Percentiles rank a stretch among this genome's conserved stretches.
Conservation (phyloP, 1,140 invertebrate species). For the Harpegnathos saltator region DNA sequence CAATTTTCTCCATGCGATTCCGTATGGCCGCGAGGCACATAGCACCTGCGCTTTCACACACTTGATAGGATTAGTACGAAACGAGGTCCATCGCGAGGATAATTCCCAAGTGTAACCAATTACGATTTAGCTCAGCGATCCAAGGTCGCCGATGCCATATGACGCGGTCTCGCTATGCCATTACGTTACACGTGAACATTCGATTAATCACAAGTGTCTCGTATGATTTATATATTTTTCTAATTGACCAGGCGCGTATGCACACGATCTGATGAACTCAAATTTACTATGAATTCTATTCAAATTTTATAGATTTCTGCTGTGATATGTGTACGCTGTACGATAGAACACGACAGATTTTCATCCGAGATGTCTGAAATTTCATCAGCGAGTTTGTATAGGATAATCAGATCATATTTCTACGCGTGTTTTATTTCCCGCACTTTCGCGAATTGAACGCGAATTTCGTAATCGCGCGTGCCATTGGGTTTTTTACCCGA, state of each 20-base stretch:
- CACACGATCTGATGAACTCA: too few species aligned
- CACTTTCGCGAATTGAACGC: background rate
- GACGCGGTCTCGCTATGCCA: background rate
- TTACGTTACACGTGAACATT: background rate
- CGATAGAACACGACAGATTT: background rate
- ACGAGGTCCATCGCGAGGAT: background rate
- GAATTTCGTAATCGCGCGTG: background rate
- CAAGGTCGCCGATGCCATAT: background rate
- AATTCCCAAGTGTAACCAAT: background rate
- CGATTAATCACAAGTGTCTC: background rate
- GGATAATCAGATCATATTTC: too few species aligned
- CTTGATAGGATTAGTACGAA: background rate
- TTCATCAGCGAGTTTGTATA: too few species aligned
- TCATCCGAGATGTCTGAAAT: too few species aligned
- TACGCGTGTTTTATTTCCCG: too few species aligned
- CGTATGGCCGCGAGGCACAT: background rate
- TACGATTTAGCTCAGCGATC: background rate
- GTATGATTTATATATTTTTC: background rate
- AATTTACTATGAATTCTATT: too few species aligned
- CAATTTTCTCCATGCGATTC: background rate
- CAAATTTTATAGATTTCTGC: too few species aligned
- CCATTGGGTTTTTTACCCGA: too few species aligned
- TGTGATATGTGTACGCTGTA: too few species aligned
- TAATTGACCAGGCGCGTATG: background rate
- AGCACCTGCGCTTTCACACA: too few species aligned